Percentiles rank a stretch among this genome's conserved stretches.
Evolutionary conservation across 2,113 vertebrate species (phyloP).

Genomic region (Patagioenas fasciata): DNA sequence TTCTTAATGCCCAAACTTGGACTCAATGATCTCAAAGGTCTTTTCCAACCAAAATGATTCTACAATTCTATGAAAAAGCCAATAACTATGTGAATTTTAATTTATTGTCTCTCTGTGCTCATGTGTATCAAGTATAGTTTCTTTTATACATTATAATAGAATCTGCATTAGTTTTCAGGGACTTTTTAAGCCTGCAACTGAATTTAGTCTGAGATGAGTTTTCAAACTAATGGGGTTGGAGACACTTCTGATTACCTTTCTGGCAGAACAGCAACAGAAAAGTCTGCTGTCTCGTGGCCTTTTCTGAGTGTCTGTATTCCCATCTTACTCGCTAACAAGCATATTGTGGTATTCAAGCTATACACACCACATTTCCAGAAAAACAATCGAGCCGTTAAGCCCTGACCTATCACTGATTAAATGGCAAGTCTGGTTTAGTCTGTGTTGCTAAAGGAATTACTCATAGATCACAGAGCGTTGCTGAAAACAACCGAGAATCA

Average conservation of each 20-base stretch:
- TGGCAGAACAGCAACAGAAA: background rate
- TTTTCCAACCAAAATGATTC: too few species aligned
- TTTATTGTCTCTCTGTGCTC: background rate
- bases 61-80: background rate
- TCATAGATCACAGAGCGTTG: background rate
- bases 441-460: slow-evolving; percentile 8
- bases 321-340: background rate
- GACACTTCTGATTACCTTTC: background rate
- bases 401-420: background rate
- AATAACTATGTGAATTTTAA: background rate
- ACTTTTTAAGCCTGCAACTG: background rate
- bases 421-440: background rate
- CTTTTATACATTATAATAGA: background rate
- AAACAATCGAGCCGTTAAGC: background rate
- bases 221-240: background rate
- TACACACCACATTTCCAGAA: background rate
- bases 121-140: background rate
- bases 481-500: slow-evolving; percentile 32
- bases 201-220: background rate
- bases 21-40: too few species aligned
- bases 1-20: background rate
- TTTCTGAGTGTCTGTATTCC: background rate
- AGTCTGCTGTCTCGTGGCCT: background rate
- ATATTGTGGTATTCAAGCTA: background rate
- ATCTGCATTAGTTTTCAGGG: background rate